phyloP scores from a whole-genome alignment of 2,797 vertebrate species.

The Gymnothorax reevesii region DNA sequence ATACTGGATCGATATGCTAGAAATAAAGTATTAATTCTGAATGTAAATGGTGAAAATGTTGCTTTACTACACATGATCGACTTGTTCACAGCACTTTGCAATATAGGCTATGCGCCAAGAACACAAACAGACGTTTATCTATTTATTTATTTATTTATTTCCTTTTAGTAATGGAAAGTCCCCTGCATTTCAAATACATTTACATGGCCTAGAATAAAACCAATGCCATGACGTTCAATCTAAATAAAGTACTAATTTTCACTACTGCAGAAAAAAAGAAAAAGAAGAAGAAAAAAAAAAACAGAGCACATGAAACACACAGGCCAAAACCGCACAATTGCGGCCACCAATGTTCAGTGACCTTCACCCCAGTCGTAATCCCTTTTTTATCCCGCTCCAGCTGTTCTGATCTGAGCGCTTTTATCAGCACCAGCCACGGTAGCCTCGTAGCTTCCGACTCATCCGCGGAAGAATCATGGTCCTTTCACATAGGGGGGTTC shows the following conservation, averaged over 20 bases:
- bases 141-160: neutral
- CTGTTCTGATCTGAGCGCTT: slow-evolving; percentile 22
- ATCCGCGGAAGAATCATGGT: neutral
- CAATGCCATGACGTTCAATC: slow-evolving; percentile 28
- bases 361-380: slow-evolving; percentile 23
- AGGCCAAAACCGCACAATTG: slow-evolving; percentile 15
- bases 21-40: no score
- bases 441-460: neutral
- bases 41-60: no score
- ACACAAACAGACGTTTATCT: neutral
- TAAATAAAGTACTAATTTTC: slow-evolving; percentile 26
- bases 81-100: neutral
- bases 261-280: neutral
- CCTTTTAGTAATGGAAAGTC: neutral
- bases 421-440: neutral
- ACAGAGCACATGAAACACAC: slow-evolving; percentile 16
- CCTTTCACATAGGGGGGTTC: neutral
- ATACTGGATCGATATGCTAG: no score
- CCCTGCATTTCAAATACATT: slow-evolving; percentile 27
- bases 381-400: neutral
- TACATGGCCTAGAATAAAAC: slow-evolving; percentile 22
- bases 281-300: neutral
- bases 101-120: neutral
- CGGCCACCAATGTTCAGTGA: slow-evolving; percentile 20
- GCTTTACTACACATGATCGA: neutral